Percentiles rank a stretch among this genome's conserved stretches.
Evolutionary conservation across 2,888 invertebrate genomes (phyloP).

Genomic region (Luffia ferchaultella): DNA sequence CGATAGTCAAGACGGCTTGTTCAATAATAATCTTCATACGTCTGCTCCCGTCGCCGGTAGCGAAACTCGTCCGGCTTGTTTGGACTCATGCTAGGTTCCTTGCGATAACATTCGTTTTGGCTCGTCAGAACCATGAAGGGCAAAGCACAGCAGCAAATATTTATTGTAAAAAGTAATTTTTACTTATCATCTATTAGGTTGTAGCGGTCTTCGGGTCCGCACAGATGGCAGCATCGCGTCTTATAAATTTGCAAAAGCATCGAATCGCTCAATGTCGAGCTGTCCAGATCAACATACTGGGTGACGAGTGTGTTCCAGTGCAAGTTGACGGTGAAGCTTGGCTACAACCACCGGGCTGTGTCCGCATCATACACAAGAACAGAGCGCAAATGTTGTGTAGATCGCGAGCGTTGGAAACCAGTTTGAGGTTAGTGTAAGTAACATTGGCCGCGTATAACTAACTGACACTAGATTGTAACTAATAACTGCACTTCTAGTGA

Average conservation of each 20-base stretch:
- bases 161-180: no score
- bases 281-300: constrained; percentile 95
- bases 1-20: no score
- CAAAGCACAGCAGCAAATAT: no score
- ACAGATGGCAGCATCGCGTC: constrained; percentile 95
- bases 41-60: no score
- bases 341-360: constrained; percentile 96
- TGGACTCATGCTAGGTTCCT: no score
- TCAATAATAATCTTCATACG: no score
- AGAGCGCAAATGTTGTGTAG: constrained; percentile 95
- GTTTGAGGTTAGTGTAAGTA: constrained; percentile 72
- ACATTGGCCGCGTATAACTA: no score
- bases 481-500: no score
- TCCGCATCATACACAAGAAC: constrained; percentile 96
- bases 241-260: constrained; percentile 96
- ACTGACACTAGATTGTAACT: no score
- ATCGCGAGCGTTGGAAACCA: constrained; percentile 89
- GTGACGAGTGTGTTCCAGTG: constrained; percentile 91
- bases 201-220: constrained; percentile 98
- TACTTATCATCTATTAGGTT: constrained; percentile 27
- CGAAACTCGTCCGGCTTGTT: no score
- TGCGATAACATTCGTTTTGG: no score
- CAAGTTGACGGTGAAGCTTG: constrained; percentile 98
- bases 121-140: no score
- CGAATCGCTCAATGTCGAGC: constrained; percentile 96